Percentiles rank a stretch among this genome's conserved stretches.
Conservation (phyloP, 2,797 vertebrate genomes). For the Coluber constrictor region DNA sequence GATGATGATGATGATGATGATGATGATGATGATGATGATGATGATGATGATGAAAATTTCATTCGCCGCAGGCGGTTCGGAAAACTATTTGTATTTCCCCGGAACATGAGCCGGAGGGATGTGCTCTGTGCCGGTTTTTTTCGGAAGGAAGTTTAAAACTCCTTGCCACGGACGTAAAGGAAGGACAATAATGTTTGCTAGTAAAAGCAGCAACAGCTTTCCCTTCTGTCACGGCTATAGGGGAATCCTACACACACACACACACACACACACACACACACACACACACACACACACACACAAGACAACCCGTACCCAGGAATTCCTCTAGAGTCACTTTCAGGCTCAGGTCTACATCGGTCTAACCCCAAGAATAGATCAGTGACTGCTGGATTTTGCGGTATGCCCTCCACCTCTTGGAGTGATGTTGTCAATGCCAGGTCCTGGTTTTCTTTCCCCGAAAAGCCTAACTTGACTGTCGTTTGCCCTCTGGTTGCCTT, state of each 20-base stretch:
- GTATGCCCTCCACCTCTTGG: slow-evolving; percentile 50
- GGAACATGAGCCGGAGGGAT: background rate
- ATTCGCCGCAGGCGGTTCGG: background rate
- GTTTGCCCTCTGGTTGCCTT: slow-evolving; percentile 41
- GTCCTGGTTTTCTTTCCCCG: slow-evolving; percentile 46
- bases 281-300: slow-evolving; percentile 16
- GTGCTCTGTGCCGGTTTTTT: background rate
- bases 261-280: slow-evolving; percentile 11
- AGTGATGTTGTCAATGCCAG: slow-evolving; percentile 68
- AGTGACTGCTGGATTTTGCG: slow-evolving; percentile 68
- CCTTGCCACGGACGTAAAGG: background rate
- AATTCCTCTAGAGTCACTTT: slow-evolving; percentile 37
- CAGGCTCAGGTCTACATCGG: slow-evolving; percentile 32
- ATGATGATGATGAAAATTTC: background rate
- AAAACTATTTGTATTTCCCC: background rate
- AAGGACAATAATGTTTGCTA: too few species aligned
- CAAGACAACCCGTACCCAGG: slow-evolving; percentile 65
- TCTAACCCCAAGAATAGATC: slow-evolving; percentile 51
- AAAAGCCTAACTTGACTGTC: slow-evolving; percentile 48
- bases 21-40: background rate
- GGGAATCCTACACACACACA: slow-evolving; percentile 20
- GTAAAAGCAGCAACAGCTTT: background rate
- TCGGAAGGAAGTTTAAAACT: slow-evolving; percentile 40
- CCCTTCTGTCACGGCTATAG: background rate
- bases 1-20: background rate